Evolutionary conservation across 2,113 vertebrate species (phyloP).

Genomic region (Scopus umbretta): DNA sequence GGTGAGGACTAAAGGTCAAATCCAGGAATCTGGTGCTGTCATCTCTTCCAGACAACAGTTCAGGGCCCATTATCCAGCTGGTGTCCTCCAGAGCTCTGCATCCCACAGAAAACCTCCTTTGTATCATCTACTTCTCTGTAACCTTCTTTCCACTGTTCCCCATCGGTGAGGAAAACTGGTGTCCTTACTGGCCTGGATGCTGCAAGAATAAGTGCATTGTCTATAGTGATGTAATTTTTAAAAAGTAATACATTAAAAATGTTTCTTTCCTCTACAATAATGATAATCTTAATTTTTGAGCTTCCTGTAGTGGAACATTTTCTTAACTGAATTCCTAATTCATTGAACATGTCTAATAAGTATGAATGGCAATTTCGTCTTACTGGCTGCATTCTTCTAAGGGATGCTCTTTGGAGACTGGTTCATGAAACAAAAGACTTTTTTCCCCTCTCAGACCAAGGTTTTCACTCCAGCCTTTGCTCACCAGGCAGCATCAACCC

Average conservation of each 20-base stretch:
- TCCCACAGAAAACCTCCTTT: neutral
- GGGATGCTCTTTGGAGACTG: neutral
- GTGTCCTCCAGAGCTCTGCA: neutral
- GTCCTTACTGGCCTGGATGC: neutral
- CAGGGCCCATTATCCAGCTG: neutral
- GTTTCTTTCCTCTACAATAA: conserved; percentile 54
- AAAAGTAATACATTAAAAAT: conserved; percentile 19
- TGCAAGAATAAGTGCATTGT: neutral
- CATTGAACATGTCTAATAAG: conserved; percentile 35
- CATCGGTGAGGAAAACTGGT: neutral
- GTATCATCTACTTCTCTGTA: neutral
- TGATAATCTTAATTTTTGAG: conserved; percentile 29
- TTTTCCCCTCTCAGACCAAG: neutral
- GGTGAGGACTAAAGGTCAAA: neutral
- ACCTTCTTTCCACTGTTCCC: neutral
- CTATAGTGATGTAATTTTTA: neutral
- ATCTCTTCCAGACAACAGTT: neutral
- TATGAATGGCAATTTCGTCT: conserved; percentile 44
- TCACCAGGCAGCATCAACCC: neutral
- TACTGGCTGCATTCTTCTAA: neutral
- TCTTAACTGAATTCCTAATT: conserved; percentile 59
- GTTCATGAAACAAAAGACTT: neutral
- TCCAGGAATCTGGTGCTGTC: neutral
- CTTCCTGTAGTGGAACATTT: conserved; percentile 56
- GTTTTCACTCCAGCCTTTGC: neutral